Percentiles rank a stretch among this genome's conserved stretches.
These are phyloP conservation scores for Alloplasta piceator DNA, from an alignment of 2,888 invertebrate species.

Conservation along the genomic window DNA sequence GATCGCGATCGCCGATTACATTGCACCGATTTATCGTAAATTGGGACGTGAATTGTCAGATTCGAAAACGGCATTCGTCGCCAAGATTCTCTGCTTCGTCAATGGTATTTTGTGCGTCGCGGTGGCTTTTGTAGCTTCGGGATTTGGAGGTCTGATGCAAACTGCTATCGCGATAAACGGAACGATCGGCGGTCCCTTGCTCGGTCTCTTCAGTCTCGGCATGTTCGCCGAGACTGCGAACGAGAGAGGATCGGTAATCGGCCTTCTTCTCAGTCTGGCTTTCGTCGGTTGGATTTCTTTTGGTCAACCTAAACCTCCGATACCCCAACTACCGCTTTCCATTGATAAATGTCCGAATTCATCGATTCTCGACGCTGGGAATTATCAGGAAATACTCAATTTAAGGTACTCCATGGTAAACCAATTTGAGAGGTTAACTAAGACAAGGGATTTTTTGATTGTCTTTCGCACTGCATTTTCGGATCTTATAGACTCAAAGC, in stretches of 20 bases:
- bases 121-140: constrained; percentile 75
- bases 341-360: constrained; percentile 69
- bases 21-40: constrained; percentile 84
- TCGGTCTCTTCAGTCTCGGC: constrained; percentile 94
- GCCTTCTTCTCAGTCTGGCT: constrained; percentile 69
- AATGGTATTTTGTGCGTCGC: constrained; percentile 74
- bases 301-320: constrained; percentile 72
- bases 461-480: too few species aligned
- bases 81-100: constrained; percentile 73
- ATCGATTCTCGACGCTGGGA: constrained; percentile 15
- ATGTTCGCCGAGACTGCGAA: constrained; percentile 95
- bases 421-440: constrained; percentile 11
- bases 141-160: constrained; percentile 77
- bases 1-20: constrained; percentile 94
- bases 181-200: constrained; percentile 92
- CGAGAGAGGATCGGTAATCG: constrained; percentile 77
- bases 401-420: constrained; percentile 22
- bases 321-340: constrained; percentile 69
- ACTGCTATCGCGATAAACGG: constrained; percentile 93
- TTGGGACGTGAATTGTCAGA: constrained; percentile 88
- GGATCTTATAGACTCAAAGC: too few species aligned
- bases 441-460: neutral
- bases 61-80: constrained; percentile 89
- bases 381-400: constrained; percentile 45
- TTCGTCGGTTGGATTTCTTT: constrained; percentile 72